A percentile compares a stretch with the other conserved stretches of the same genome.
Conservation (phyloP, 2,797 vertebrate species). For the Phrynocephalus guinanensis region DNA sequence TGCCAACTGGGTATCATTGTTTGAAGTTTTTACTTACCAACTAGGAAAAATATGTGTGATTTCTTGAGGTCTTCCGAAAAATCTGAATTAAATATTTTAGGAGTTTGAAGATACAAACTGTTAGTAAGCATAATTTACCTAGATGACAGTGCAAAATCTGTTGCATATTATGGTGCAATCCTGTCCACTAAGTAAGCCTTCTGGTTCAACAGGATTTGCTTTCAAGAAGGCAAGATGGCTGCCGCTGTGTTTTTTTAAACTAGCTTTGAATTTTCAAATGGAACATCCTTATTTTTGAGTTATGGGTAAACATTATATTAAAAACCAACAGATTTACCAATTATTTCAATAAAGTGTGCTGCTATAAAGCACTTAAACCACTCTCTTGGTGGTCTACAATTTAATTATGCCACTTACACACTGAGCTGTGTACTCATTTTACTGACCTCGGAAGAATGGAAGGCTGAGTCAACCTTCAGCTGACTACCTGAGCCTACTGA, state of each 20-base stretch:
- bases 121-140: background rate
- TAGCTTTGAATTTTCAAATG: constrained; percentile 13
- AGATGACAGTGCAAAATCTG: background rate
- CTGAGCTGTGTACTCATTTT: no score
- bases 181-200: no score
- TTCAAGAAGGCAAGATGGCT: background rate
- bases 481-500: no score
- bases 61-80: constrained; percentile 86
- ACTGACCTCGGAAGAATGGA: no score
- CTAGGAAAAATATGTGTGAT: constrained; percentile 91
- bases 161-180: background rate
- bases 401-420: no score
- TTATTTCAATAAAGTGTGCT: no score
- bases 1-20: constrained; percentile 39
- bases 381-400: no score
- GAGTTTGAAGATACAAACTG: background rate
- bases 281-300: constrained; percentile 2
- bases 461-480: no score
- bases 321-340: no score
- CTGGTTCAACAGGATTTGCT: background rate
- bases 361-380: no score
- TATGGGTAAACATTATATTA: no score
- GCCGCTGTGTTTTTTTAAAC: background rate
- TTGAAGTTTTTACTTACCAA: constrained; percentile 84
- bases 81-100: constrained; percentile 67